phyloP scores from a whole-genome alignment of 2,888 invertebrate genomes.

The Empis stercorea region DNA sequence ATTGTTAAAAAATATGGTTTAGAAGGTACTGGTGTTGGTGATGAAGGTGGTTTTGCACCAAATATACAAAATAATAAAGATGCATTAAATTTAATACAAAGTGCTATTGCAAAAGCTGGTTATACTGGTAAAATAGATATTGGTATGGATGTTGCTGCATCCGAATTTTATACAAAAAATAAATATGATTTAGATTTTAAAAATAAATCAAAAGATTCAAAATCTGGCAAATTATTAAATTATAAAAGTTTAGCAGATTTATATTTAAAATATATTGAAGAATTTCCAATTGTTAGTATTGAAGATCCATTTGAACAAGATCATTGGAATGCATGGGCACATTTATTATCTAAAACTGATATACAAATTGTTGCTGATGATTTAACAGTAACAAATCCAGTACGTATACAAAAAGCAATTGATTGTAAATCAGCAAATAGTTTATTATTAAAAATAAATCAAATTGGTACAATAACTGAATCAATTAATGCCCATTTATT shows the following conservation, averaged over 20 bases:
- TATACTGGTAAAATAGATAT: slow-evolving; percentile 95
- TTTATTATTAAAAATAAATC: slow-evolving; percentile 92
- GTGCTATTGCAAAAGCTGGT: slow-evolving; percentile 88
- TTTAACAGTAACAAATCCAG: slow-evolving; percentile 88
- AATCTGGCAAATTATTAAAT: slow-evolving; percentile 59
- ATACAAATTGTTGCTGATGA: slow-evolving; percentile 94
- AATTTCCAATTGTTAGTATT: slow-evolving; percentile 92
- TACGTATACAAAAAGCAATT: slow-evolving; percentile 83
- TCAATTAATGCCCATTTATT: slow-evolving; percentile 86
- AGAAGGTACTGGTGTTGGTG: slow-evolving; percentile 95
- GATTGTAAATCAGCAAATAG: slow-evolving; percentile 98
- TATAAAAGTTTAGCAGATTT: slow-evolving; percentile 73
- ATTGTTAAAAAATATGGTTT: slow-evolving; percentile 44
- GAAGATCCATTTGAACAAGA: slow-evolving; percentile 99
- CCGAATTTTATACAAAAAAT: slow-evolving; percentile 81
- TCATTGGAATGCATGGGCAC: slow-evolving; percentile 91
- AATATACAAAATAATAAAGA: slow-evolving; percentile 96
- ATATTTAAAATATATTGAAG: slow-evolving; percentile 81
- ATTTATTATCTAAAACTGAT: slow-evolving; percentile 56
- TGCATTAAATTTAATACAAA: slow-evolving; percentile 70
- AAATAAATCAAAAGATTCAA: slow-evolving; percentile 81
- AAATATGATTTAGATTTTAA: slow-evolving; percentile 96
- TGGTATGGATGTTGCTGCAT: slow-evolving; percentile 99
- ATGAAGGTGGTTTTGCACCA: slow-evolving; percentile 99
- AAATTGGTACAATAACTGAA: slow-evolving; percentile 96